Percentiles rank a stretch among this genome's conserved stretches.
phyloP scores from a whole-genome alignment of 2,888 invertebrate genomes.

The Meta bourneti region DNA sequence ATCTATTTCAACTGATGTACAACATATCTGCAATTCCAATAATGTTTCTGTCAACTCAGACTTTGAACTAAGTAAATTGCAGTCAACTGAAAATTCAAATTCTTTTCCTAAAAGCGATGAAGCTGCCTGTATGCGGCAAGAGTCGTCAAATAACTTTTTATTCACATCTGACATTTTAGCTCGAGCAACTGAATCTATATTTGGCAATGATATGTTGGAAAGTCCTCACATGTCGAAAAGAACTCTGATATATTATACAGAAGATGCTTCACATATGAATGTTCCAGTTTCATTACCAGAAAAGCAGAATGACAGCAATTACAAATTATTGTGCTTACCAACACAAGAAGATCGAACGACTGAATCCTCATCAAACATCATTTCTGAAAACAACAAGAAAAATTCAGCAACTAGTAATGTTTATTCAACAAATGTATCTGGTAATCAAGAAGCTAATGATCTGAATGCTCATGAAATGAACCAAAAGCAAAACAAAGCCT shows the following conservation, averaged over 20 bases:
- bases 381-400: slow-evolving; percentile 20
- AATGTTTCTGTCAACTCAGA: slow-evolving; percentile 4
- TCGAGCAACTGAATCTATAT: slow-evolving; percentile 81
- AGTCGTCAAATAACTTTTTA: slow-evolving; percentile 35
- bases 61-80: slow-evolving; percentile 47
- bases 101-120: slow-evolving; percentile 55
- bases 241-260: slow-evolving; percentile 36
- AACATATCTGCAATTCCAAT: slow-evolving; percentile 20
- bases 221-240: slow-evolving; percentile 41
- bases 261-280: slow-evolving; percentile 43
- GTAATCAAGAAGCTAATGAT: slow-evolving; percentile 21
- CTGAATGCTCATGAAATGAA: slow-evolving; percentile 21
- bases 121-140: slow-evolving; percentile 33
- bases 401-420: not conserved
- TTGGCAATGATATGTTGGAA: slow-evolving; percentile 77
- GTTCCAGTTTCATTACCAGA: slow-evolving; percentile 29
- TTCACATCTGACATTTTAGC: slow-evolving; percentile 80
- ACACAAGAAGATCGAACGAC: slow-evolving; percentile 1
- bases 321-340: slow-evolving; percentile 33
- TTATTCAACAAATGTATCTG: slow-evolving; percentile 10
- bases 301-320: slow-evolving; percentile 39
- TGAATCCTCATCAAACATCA: slow-evolving; percentile 22
- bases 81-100: slow-evolving; percentile 33
- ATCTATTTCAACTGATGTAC: slow-evolving; percentile 9
- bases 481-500: slow-evolving; percentile 48